Conservation (phyloP, 2,888 invertebrate genomes). For the Hydroisotoma schaefferi region DNA sequence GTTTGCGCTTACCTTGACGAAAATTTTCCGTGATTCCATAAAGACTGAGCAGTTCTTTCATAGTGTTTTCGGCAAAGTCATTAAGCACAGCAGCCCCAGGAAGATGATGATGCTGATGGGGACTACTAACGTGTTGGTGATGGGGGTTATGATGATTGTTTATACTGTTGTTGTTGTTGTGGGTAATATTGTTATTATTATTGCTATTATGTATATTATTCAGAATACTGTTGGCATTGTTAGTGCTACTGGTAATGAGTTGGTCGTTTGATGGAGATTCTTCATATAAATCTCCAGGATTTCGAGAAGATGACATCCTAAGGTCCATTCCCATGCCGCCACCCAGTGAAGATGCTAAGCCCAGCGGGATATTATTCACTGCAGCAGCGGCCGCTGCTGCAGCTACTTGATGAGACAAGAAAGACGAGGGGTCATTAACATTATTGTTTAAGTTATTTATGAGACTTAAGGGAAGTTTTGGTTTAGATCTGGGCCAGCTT, state of each 20-base stretch:
- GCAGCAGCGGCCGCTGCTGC: slow-evolving; percentile 27
- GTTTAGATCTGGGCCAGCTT: background rate
- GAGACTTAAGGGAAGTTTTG: slow-evolving; percentile 9
- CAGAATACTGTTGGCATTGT: slow-evolving; percentile 11
- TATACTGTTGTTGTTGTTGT: slow-evolving; percentile 17
- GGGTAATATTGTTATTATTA: slow-evolving; percentile 9
- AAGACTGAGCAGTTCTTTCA: slow-evolving; percentile 47
- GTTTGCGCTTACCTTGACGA: slow-evolving; percentile 42
- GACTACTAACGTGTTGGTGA: slow-evolving; percentile 1
- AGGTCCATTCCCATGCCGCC: slow-evolving; percentile 38
- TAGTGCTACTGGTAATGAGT: slow-evolving; percentile 25
- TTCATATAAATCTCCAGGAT: slow-evolving; percentile 16
- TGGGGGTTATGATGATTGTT: slow-evolving; percentile 21
- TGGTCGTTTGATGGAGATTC: slow-evolving; percentile 32
- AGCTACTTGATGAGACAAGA: slow-evolving; percentile 30
- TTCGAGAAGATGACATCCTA: slow-evolving; percentile 8
- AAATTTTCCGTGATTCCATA: slow-evolving; percentile 48
- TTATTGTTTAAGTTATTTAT: slow-evolving; percentile 36
- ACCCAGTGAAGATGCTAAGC: background rate
- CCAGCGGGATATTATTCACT: slow-evolving; percentile 26
- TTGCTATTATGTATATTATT: background rate
- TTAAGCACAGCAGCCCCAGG: slow-evolving; percentile 24
- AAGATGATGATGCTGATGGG: slow-evolving; percentile 14
- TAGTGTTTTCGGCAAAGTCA: slow-evolving; percentile 46
- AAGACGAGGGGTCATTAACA: slow-evolving; percentile 34